Percentiles rank a stretch among this genome's conserved stretches.
Conservation (phyloP, 2,888 invertebrate species). For the Melanostoma scalare region DNA sequence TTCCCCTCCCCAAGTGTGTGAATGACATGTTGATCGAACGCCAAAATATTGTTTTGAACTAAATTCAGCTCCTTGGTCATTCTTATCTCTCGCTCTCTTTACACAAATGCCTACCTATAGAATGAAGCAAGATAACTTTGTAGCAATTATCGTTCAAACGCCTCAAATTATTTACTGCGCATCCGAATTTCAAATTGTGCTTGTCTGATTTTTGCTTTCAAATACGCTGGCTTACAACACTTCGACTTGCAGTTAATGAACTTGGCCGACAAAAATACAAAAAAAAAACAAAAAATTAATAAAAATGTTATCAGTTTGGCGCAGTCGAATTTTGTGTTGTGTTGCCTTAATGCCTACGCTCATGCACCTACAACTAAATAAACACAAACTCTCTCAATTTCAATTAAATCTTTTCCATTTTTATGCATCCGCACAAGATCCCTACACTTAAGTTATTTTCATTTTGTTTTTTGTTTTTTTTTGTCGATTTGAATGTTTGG, state of each 20-base stretch:
- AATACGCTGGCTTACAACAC: slow-evolving; percentile 28
- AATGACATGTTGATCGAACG: slow-evolving; percentile 16
- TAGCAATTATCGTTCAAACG: slow-evolving; percentile 56
- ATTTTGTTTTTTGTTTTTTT: not conserved
- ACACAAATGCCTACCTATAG: not conserved
- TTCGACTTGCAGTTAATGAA: slow-evolving; percentile 56
- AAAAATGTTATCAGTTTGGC: slow-evolving; percentile 42
- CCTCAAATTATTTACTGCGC: slow-evolving; percentile 43
- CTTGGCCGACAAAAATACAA: slow-evolving; percentile 50
- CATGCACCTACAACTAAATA: not conserved
- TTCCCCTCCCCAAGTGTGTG: slow-evolving; percentile 12
- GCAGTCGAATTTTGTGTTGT: slow-evolving; percentile 15
- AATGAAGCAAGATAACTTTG: slow-evolving; percentile 34
- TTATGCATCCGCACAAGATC: not conserved
- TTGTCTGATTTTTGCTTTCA: not conserved
- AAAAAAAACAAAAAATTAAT: too few relatives aligned
- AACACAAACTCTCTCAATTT: too few relatives aligned
- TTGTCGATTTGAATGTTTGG: not conserved
- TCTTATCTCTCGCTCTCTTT: not conserved
- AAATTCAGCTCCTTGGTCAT: slow-evolving; percentile 12
- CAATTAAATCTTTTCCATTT: not conserved
- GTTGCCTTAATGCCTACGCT: slow-evolving; percentile 4
- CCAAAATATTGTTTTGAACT: slow-evolving; percentile 11
- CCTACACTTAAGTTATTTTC: slow-evolving; percentile 7
- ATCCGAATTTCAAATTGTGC: slow-evolving; percentile 24